Base-by-base conservation (phyloP, 2,113 vertebrate species). In the Callithrix jacchus region DNA sequence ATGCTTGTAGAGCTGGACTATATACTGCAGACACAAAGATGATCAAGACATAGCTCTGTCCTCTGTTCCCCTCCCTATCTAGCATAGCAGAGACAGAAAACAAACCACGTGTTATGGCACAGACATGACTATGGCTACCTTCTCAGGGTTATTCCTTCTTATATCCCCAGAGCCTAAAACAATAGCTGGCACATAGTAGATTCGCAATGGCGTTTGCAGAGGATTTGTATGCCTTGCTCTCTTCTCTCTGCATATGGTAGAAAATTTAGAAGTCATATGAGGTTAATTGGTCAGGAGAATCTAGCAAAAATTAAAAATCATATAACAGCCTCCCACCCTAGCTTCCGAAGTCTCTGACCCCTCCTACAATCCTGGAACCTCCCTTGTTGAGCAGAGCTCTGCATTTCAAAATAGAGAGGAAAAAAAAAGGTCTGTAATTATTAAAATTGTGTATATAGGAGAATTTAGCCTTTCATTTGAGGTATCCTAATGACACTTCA, bases 401-500 rank as follows among this genome's bases (percentile, higher is more conserved):
- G 94, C 87, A 66, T 93, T 95, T 95, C 0, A 1, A 96, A 83
- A 93, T 27, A 3, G 66, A 8, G 23, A 35, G 58, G 25, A 8
- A 18, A 17, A 32, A 84, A 96, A 74, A 74, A n/a, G n/a, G 80
- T 27, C 84, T 80, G 84, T 45, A 40, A 89, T 97, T 87, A 97
- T 97, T 68, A 77, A 96, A 97, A 93, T 8, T 12, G 82, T 82
- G 91, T 42, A 61, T 84, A 32, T 49, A 95, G 96, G 87, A 96
- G 97, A 98, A 96, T 96, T 95, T 80, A 95, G 91, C 94, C 94
- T 98, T 96, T 97, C 90, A 5, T 96, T 93, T 40, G 68, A 93
- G 96, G 97, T 97, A 92, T 94, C 97, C 97, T 94, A 76, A 95
- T 94, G 98, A 96, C 79, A 35, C 88, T 97, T 95, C 88, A 96